A percentile compares a stretch with the other conserved stretches of the same genome.
These are phyloP conservation scores for Argynnis bischoffii DNA, from an alignment of 2,888 invertebrate species.

Conservation along the genomic window DNA sequence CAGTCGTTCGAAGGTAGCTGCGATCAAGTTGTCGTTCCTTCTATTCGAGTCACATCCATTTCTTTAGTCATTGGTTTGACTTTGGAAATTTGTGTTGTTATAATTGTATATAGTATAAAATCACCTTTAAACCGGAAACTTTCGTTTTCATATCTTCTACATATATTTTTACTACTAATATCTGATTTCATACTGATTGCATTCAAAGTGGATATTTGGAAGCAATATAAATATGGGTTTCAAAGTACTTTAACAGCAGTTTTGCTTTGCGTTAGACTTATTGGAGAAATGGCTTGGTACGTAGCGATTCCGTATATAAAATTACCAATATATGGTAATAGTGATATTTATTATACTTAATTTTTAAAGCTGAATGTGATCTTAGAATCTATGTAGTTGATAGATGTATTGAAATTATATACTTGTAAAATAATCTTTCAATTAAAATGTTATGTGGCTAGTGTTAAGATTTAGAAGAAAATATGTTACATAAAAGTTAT, in stretches of 20 bases:
- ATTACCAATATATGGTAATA: constrained; percentile 7
- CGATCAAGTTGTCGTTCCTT: constrained; percentile 10
- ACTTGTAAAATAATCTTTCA: no score
- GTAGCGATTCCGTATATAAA: constrained; percentile 10
- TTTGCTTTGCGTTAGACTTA: constrained; percentile 17
- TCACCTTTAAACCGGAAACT: constrained; percentile 23
- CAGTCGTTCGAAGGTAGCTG: neutral
- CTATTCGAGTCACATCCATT: constrained; percentile 31
- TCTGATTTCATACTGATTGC: constrained; percentile 26
- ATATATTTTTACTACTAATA: constrained; percentile 28
- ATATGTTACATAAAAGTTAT: no score
- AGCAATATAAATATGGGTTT: neutral
- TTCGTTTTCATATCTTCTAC: constrained; percentile 17
- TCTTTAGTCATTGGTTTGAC: constrained; percentile 32
- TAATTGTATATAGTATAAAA: constrained; percentile 17
- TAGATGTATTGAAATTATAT: no score
- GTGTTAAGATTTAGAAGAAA: no score
- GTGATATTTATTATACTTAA: neutral
- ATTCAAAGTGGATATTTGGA: constrained; percentile 17
- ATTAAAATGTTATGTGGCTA: no score
- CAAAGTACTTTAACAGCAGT: neutral
- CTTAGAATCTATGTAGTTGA: no score
- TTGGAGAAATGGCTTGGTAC: constrained; percentile 28
- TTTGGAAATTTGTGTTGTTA: constrained; percentile 14
- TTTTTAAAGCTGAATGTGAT: no score